Percentiles rank a stretch among this genome's conserved stretches.
These are phyloP conservation scores for Trichopria drosophilae DNA, from an alignment of 2,888 invertebrate species.

Conservation along the genomic window DNA sequence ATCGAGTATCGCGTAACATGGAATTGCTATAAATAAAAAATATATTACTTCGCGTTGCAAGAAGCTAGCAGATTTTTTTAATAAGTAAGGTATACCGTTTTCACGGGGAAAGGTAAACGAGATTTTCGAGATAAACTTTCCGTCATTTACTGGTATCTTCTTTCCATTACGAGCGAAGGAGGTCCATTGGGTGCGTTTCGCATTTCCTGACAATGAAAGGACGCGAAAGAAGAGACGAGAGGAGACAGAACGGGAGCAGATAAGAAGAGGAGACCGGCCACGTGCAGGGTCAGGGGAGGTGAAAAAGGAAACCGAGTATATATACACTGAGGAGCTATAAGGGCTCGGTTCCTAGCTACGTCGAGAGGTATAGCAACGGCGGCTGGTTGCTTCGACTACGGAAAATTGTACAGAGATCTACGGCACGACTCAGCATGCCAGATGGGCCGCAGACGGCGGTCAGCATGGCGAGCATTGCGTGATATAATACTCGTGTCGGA, in stretches of 20 bases:
- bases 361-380: neutral
- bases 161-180: no score
- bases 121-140: no score
- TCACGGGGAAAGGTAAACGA: no score
- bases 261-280: conserved; percentile 29
- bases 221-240: conserved; percentile 14
- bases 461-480: conserved; percentile 11
- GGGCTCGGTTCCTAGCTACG: no score
- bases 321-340: conserved; percentile 8
- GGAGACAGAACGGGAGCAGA: conserved; percentile 3
- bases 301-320: conserved; percentile 4
- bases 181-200: conserved; percentile 29
- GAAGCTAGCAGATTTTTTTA: no score
- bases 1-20: no score
- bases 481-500: conserved; percentile 19
- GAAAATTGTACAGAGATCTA: conserved; percentile 23
- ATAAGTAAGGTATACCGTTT: no score
- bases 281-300: conserved; percentile 13
- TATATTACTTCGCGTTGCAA: no score
- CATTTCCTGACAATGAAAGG: conserved; percentile 27
- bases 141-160: no score
- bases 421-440: conserved; percentile 33
- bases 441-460: conserved; percentile 47
- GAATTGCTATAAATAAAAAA: no score
- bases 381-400: conserved; percentile 16